These are phyloP conservation scores for Macrotis lagotis DNA, from an alignment of 2,113 vertebrate species.

Conservation along the genomic window DNA sequence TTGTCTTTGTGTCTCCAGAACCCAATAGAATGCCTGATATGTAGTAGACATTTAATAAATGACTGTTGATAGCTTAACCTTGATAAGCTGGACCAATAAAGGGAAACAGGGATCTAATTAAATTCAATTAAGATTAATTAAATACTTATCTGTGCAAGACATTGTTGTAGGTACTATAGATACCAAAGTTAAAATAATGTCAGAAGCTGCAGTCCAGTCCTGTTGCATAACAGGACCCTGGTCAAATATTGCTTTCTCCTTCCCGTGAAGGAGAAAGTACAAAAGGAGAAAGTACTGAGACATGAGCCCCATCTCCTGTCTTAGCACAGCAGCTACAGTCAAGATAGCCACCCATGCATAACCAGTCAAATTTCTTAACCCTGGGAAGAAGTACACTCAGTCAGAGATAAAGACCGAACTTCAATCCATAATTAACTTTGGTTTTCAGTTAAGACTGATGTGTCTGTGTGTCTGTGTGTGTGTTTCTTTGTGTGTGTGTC, in stretches of 20 bases:
- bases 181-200: background rate
- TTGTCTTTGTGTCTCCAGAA: background rate
- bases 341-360: conserved; percentile 1
- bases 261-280: background rate
- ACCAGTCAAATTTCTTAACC: background rate
- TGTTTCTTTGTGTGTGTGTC: background rate
- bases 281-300: background rate
- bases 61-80: background rate
- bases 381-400: background rate
- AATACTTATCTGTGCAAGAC: background rate
- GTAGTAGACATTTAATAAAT: background rate
- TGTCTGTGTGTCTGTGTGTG: background rate
- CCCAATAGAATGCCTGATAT: background rate
- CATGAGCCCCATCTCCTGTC: background rate
- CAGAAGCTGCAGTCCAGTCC: background rate
- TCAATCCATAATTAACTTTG: conserved; percentile 66
- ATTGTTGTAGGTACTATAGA: background rate
- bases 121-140: background rate
- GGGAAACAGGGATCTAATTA: background rate
- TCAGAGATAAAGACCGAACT: background rate
- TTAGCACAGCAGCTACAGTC: background rate
- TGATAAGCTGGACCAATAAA: background rate
- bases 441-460: background rate
- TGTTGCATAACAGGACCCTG: background rate
- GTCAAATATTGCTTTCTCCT: background rate